phyloP scores from a whole-genome alignment of 2,888 invertebrate genomes.

The Meiosimyza platycephala region DNA sequence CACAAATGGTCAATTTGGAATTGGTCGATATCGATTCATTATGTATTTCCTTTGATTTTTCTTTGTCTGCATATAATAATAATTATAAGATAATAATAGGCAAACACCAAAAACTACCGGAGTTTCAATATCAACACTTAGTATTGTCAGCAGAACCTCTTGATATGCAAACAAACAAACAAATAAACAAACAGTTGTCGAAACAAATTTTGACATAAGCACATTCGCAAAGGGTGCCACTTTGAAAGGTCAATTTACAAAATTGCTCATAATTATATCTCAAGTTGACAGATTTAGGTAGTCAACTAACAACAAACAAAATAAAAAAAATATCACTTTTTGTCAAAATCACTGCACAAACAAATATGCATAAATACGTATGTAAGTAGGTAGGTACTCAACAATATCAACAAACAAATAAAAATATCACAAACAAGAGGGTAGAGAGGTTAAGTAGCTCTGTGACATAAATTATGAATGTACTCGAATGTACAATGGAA shows the following conservation, averaged over 20 bases:
- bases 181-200: too few species aligned
- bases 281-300: constrained; percentile 34
- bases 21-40: too few species aligned
- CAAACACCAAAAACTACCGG: too few species aligned
- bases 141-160: too few species aligned
- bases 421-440: constrained; percentile 24
- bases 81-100: too few species aligned
- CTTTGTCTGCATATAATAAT: too few species aligned
- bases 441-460: neutral
- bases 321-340: constrained; percentile 4
- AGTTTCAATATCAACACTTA: too few species aligned
- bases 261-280: constrained; percentile 31
- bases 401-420: constrained; percentile 29
- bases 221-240: too few species aligned
- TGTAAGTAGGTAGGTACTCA: constrained; percentile 25
- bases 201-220: too few species aligned
- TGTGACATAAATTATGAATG: constrained; percentile 10
- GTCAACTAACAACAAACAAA: constrained; percentile 31
- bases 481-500: neutral
- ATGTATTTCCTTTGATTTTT: too few species aligned
- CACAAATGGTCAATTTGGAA: too few species aligned
- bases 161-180: too few species aligned
- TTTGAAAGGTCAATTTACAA: constrained; percentile 5
- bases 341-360: constrained; percentile 34
- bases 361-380: constrained; percentile 29